These are phyloP conservation scores for Mongoloraphidia duomilia DNA, from an alignment of 2,888 invertebrate species.

Conservation along the genomic window DNA sequence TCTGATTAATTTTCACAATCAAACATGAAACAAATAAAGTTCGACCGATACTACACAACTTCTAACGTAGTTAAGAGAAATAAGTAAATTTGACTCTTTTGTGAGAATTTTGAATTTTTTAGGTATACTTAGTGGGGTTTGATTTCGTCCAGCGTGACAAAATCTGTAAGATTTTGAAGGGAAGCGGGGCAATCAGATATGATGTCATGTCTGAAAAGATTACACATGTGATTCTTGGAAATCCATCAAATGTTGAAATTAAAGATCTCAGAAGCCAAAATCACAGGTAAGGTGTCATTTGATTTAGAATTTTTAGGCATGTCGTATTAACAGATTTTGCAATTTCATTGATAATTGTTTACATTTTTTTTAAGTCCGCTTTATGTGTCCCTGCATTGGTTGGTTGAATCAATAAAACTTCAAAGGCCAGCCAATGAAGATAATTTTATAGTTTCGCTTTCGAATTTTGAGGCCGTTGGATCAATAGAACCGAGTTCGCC, in stretches of 20 bases:
- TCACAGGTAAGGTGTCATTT: slow-evolving; percentile 10
- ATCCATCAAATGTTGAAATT: slow-evolving; percentile 34
- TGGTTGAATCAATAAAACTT: slow-evolving; percentile 54
- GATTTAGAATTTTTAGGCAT: not conserved
- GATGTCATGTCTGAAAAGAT: slow-evolving; percentile 60
- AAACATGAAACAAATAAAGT: no score
- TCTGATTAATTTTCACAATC: no score
- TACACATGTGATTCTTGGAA: slow-evolving; percentile 68
- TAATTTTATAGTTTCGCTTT: slow-evolving; percentile 9
- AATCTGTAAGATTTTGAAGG: slow-evolving; percentile 51
- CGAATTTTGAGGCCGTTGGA: slow-evolving; percentile 4
- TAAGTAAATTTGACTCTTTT: no score
- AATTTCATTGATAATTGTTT: slow-evolving; percentile 1
- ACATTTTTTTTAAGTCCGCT: slow-evolving; percentile 31
- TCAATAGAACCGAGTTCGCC: slow-evolving; percentile 39
- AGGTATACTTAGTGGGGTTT: slow-evolving; percentile 59
- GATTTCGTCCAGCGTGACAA: slow-evolving; percentile 46
- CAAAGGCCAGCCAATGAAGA: slow-evolving; percentile 43
- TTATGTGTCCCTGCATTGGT: slow-evolving; percentile 58
- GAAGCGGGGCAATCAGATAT: slow-evolving; percentile 71
- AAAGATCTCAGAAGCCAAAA: slow-evolving; percentile 23
- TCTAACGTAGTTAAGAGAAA: no score
- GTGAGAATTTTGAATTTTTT: slow-evolving; percentile 3
- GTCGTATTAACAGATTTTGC: not conserved
- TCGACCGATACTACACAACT: no score